Conservation (phyloP, 2,797 vertebrate species). For the Alca torda region DNA sequence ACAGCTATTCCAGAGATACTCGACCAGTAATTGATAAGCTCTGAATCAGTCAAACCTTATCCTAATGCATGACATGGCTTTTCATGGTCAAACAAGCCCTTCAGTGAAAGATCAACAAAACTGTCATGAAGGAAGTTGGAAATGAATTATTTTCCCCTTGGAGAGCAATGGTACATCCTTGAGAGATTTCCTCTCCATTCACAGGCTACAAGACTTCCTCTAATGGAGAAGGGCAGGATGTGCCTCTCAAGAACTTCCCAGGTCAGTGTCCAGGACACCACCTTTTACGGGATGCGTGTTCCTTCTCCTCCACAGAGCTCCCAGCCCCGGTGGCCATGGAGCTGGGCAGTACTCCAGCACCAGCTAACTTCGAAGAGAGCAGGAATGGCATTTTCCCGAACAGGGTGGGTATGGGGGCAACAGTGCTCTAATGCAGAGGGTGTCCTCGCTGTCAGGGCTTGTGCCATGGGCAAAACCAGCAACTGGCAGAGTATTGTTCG, state of each 20-base stretch:
- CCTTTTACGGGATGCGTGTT: background rate
- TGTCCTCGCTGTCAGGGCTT: background rate
- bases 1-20: background rate
- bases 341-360: background rate
- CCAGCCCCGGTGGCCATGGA: background rate
- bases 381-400: background rate
- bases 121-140: constrained; percentile 35
- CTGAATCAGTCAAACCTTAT: background rate
- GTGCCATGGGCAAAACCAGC: background rate
- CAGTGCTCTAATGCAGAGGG: background rate
- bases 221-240: constrained; percentile 46
- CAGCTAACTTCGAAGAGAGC: background rate
- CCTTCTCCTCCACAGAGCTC: background rate
- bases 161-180: constrained; percentile 26
- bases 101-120: background rate
- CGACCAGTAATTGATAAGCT: background rate
- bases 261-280: background rate
- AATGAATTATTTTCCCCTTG: background rate
- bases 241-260: constrained; percentile 8
- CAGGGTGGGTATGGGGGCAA: background rate
- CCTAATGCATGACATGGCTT: background rate
- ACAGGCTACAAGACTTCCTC: constrained; percentile 40
- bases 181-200: constrained; percentile 52
- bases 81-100: background rate
- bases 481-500: background rate